Percentiles rank a stretch among this genome's conserved stretches.
Evolutionary conservation across 2,888 invertebrate species (phyloP).

Genomic region (Macrophya alboannulata): DNA sequence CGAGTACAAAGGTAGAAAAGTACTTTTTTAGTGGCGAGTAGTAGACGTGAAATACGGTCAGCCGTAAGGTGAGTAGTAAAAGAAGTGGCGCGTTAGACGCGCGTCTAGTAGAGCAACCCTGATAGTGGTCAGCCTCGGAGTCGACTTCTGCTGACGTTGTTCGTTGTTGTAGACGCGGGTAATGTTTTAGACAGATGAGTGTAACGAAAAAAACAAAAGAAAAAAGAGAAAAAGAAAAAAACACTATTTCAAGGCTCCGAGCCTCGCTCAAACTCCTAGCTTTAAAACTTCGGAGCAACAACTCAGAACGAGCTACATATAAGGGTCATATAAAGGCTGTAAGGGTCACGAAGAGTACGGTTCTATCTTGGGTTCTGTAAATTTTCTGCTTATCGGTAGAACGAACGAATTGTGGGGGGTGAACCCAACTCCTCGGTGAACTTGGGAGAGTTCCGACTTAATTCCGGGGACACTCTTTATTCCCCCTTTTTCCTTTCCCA

Average conservation of each 20-base stretch:
- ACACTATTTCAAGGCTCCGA: neutral
- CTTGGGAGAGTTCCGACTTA: constrained; percentile 49
- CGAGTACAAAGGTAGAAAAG: constrained; percentile 9
- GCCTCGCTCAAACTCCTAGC: neutral
- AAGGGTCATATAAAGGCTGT: constrained; percentile 15
- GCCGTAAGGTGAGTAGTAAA: constrained; percentile 39
- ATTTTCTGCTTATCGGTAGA: constrained; percentile 56
- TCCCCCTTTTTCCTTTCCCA: neutral
- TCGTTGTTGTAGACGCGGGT: neutral
- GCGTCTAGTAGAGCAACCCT: constrained; percentile 5
- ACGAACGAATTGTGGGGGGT: constrained; percentile 38
- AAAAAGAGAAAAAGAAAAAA: neutral
- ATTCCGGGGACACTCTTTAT: constrained; percentile 23
- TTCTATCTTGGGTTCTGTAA: constrained; percentile 56
- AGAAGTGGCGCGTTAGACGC: neutral
- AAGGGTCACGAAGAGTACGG: constrained; percentile 29
- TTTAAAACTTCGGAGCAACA: neutral
- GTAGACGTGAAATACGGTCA: constrained; percentile 29
- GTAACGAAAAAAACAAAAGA: neutral
- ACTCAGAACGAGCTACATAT: neutral
- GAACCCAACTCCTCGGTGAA: constrained; percentile 42
- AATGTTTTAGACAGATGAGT: neutral
- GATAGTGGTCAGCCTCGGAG: constrained; percentile 12
- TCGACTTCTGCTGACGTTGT: constrained; percentile 1
- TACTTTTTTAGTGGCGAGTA: neutral